Base-by-base conservation (phyloP, 2,888 invertebrate species). In the Aphrophora alni region DNA sequence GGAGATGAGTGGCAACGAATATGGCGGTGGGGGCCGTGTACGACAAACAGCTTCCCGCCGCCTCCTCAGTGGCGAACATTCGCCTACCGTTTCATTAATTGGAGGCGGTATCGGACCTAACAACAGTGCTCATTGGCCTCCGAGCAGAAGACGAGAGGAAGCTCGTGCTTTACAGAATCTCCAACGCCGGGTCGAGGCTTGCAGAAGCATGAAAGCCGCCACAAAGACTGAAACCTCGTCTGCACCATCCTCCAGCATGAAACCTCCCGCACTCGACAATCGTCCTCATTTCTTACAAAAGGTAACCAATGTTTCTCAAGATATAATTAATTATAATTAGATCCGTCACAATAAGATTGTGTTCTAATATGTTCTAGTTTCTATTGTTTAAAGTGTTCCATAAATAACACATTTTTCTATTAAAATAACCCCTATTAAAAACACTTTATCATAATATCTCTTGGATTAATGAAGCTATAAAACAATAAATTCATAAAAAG, bases 121-220 rank as follows among this genome's bases (percentile, higher is more conserved):
- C 74, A 87, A 88, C 38, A 87, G 88, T 25, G 87, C 87, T 14
- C 87, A 88, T 85, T 92, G 92, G 85, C 92, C 93, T 84, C 33
- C 94, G 70, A 91, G 92, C 82, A 89, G 92, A 82, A 89, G 89
- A 83, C 90, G 93, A 51, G 94, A 95, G 87, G 94, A 94, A 88
- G 91, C 93, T 82, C 90, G 90, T 75, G 93, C 93, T 59, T 89
- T 94, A 86, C 93, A 93, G 85, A 94, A 94, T 88, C 89, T 95
- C 80, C 89, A 93, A 84, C 92, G 92, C 87, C 92, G 93, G 85
- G 92, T 94, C 73, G 90, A 82, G 25, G 76, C 83, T 28, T 82
- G 82, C n/a, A 77, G 81, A 59, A 59, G 80, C 80, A 75, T 80
- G 25, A 27, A 76, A 71, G 72, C 77, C 74, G 38, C 75, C 77